Evolutionary conservation across 1,140 invertebrate genomes (phyloP).

Genomic region (Achroia grisella): DNA sequence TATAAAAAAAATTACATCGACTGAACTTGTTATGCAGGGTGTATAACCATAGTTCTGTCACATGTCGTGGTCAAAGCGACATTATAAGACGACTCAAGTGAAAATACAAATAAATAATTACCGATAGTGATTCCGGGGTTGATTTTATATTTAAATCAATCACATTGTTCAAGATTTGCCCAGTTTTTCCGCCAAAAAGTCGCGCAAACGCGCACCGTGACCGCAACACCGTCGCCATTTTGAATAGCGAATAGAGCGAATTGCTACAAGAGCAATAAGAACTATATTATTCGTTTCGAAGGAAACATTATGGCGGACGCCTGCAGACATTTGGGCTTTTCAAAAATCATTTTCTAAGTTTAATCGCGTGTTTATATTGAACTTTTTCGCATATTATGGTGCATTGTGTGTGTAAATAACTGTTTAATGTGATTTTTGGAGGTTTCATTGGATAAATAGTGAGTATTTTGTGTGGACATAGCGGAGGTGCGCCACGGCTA

Average conservation of each 20-base stretch:
- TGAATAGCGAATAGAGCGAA: slow-evolving; percentile 74
- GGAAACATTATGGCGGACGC: slow-evolving; percentile 75
- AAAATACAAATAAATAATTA: slow-evolving; percentile 69
- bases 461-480: slow-evolving; percentile 71
- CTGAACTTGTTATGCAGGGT: slow-evolving; percentile 40
- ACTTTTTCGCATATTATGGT: slow-evolving; percentile 73
- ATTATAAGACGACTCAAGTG: slow-evolving; percentile 50
- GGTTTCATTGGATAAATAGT: slow-evolving; percentile 62
- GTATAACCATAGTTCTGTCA: slow-evolving; percentile 71
- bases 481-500: slow-evolving; percentile 72
- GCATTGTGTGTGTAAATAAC: slow-evolving; percentile 62
- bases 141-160: slow-evolving; percentile 57
- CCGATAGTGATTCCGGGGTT: slow-evolving; percentile 53
- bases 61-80: slow-evolving; percentile 68
- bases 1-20: slow-evolving; percentile 17
- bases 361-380: slow-evolving; percentile 72
- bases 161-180: slow-evolving; percentile 59
- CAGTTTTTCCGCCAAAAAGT: slow-evolving; percentile 65
- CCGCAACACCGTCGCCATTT: slow-evolving; percentile 73
- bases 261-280: slow-evolving; percentile 71
- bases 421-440: slow-evolving; percentile 68
- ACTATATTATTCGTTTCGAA: slow-evolving; percentile 74
- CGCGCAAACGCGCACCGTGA: slow-evolving; percentile 66
- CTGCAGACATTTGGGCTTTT: slow-evolving; percentile 73
- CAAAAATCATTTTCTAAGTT: slow-evolving; percentile 74